Conservation (phyloP, 2,113 vertebrate genomes). For the Malurus alboscapulatus region DNA sequence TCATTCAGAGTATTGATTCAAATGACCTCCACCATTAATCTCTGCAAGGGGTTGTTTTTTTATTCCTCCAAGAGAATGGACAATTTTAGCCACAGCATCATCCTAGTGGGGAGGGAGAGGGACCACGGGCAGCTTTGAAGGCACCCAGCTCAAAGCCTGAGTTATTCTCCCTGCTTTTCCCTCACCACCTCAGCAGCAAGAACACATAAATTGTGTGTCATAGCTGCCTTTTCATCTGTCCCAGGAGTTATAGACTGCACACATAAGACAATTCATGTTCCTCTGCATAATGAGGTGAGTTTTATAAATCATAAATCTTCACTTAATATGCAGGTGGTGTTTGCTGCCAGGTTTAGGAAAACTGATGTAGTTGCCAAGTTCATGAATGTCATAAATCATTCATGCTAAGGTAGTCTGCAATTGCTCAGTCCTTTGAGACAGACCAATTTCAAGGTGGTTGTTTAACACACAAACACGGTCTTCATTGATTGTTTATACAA, state of each 20-base stretch:
- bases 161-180: slow-evolving; percentile 58
- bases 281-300: slow-evolving; percentile 76
- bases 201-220: slow-evolving; percentile 72
- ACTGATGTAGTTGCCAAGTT: slow-evolving; percentile 73
- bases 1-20: slow-evolving; percentile 44
- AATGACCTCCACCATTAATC: slow-evolving; percentile 55
- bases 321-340: slow-evolving; percentile 76
- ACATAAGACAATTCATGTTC: slow-evolving; percentile 76
- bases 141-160: slow-evolving; percentile 32
- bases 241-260: slow-evolving; percentile 73
- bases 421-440: slow-evolving; percentile 70
- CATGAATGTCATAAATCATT: slow-evolving; percentile 78
- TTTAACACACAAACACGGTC: slow-evolving; percentile 72
- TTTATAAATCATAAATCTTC: slow-evolving; percentile 78
- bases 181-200: slow-evolving; percentile 54
- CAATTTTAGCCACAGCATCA: slow-evolving; percentile 22
- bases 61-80: neutral
- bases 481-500: slow-evolving; percentile 72
- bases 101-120: neutral
- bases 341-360: slow-evolving; percentile 76
- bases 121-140: slow-evolving; percentile 52
- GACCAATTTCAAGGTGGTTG: slow-evolving; percentile 78
- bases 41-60: neutral
- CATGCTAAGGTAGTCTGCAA: slow-evolving; percentile 71
- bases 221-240: slow-evolving; percentile 72